Evolutionary conservation across 1,140 invertebrate species (phyloP).

Genomic region (Orchestia grillus): DNA sequence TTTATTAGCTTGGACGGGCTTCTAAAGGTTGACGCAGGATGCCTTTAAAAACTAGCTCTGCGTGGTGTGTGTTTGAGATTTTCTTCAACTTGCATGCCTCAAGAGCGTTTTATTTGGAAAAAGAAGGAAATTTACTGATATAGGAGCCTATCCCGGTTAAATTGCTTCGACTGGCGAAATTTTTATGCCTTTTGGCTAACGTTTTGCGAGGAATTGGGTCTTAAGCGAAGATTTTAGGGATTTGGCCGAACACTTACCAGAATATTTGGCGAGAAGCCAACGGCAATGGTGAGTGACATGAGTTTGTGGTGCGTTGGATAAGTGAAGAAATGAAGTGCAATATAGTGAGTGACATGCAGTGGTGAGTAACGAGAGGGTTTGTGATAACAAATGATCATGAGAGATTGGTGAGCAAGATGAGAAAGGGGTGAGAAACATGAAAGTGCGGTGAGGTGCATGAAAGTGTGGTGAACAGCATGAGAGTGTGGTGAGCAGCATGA

Average conservation of each 20-base stretch:
- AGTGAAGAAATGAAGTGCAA: not conserved
- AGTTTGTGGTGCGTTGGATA: not conserved
- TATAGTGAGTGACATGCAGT: not conserved
- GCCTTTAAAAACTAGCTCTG: not conserved
- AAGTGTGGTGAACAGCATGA: not conserved
- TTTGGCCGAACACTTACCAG: not conserved
- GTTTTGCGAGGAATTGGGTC: not conserved
- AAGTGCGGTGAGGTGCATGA: not conserved
- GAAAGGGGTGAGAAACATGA: not conserved
- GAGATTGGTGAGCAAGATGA: not conserved
- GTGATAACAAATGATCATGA: not conserved
- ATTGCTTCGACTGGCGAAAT: not conserved
- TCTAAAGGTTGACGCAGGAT: not conserved
- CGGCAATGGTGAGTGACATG: not conserved
- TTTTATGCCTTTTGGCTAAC: not conserved
- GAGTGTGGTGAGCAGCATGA: not conserved
- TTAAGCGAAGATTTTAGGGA: not conserved
- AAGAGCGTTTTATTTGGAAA: not conserved
- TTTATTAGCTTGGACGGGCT: not conserved
- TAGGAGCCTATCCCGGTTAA: not conserved
- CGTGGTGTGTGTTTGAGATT: not conserved
- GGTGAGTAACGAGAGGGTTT: not conserved
- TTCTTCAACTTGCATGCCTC: not conserved
- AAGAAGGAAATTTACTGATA: not conserved
- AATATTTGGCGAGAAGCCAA: not conserved